Evolutionary conservation across 2,113 vertebrate species (phyloP), one percentile per base, ranked within the genome.

Genomic region (Chloropsis hardwickii): DNA sequence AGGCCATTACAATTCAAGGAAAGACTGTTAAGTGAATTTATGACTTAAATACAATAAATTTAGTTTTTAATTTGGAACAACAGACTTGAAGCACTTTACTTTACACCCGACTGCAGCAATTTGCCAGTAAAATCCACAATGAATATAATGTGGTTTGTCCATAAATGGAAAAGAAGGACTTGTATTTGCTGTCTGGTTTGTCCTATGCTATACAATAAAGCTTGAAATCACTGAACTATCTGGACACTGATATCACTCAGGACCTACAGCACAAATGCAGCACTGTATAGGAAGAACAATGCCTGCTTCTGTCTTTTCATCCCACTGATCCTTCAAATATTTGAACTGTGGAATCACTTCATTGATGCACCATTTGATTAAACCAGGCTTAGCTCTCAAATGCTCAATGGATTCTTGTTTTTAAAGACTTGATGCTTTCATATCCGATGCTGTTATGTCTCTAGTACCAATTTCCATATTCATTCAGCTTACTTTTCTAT

Each of bases 281-380:
- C 74, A 29, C 83, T 92, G 86, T 85, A 42, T 12, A 39, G 61
- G 67, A 69, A 66, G 80, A 76, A 94, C 92, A 94, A 90, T 89
- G 58, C 73, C 47, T 1, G 21, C 48, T 62, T 92, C 90, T 95
- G 58, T 81, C 86, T 80, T 85, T 81, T 90, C 83, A 65, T 58
- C 61, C 80, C 80, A 57, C 81, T 82, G 70, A 89, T 53, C 66
- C 77, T 82, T 84, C 80, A 82, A 87, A 93, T 78, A 94, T 87
- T 80, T 91, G 44, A 97, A 33, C 73, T 92, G 76, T 70, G 81
- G 58, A 61, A 92, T 92, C 73, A 64, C 45, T 97, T 81, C 65
- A 93, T n/a, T 82, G 95, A 88, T 88, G 79, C 62, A 56, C 39
- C n/a, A 42, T 51, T 93, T 94, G 83, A 91, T 96, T 95, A 92